A percentile compares a stretch with the other conserved stretches of the same genome.
Evolutionary conservation across 2,797 vertebrate genomes (phyloP).

Genomic region (Telmatherina bonti): DNA sequence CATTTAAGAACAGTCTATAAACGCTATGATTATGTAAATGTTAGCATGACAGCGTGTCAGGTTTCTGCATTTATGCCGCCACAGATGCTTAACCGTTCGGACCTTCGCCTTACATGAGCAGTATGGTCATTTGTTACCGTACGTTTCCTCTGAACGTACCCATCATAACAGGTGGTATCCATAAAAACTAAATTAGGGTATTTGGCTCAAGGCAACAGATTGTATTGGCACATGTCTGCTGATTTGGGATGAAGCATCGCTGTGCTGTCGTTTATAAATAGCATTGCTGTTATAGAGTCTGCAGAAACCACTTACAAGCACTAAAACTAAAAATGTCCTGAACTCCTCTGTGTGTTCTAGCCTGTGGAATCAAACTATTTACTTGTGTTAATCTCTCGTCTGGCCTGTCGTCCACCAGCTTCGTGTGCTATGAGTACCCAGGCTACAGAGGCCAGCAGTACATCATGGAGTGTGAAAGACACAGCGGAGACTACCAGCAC

Average conservation of each 20-base stretch:
- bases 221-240: too few relatives aligned
- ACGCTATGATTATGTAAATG: neutral
- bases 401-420: slow-evolving; percentile 66
- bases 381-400: neutral
- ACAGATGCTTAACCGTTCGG: neutral
- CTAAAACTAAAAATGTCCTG: neutral
- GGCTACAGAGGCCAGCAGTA: slow-evolving; percentile 89
- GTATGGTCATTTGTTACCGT: neutral
- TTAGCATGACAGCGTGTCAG: neutral
- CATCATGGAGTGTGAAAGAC: slow-evolving; percentile 88
- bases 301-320: neutral
- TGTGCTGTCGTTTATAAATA: neutral
- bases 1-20: too few relatives aligned
- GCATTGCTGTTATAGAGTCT: neutral
- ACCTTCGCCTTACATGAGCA: neutral
- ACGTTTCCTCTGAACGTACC: neutral
- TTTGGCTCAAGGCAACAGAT: too few relatives aligned
- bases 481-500: slow-evolving; percentile 88
- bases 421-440: slow-evolving; percentile 87
- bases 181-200: neutral
- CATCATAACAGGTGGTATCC: too few relatives aligned
- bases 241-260: neutral
- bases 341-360: neutral
- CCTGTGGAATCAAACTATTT: neutral
- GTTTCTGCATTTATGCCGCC: neutral